Percentiles rank a stretch among this genome's conserved stretches.
phyloP scores from a whole-genome alignment of 2,113 vertebrate species.

The Trinectes maculatus region DNA sequence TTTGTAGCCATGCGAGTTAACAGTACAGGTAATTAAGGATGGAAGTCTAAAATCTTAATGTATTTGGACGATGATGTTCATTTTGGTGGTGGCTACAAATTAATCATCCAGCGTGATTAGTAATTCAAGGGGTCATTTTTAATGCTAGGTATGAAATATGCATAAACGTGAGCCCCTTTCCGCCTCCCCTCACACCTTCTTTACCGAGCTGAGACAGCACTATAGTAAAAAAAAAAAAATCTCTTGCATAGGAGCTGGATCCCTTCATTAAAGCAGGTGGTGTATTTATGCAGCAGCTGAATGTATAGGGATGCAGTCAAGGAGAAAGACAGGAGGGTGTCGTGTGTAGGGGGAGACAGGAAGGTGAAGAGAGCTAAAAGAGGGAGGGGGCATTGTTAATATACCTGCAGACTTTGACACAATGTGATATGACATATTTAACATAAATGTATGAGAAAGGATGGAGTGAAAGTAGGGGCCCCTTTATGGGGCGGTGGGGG shows the following conservation, averaged over 20 bases:
- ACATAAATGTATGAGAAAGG: slow-evolving; percentile 84
- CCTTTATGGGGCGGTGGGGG: slow-evolving; percentile 26
- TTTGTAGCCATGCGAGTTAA: no score
- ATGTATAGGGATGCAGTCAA: slow-evolving; percentile 61
- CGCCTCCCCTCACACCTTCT: slow-evolving; percentile 53
- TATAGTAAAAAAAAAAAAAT: slow-evolving; percentile 77
- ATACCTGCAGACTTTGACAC: slow-evolving; percentile 79
- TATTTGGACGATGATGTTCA: slow-evolving; percentile 52
- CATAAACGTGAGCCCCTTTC: slow-evolving; percentile 76
- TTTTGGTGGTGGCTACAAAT: slow-evolving; percentile 43
- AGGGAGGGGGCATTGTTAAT: slow-evolving; percentile 56
- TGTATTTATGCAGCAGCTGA: slow-evolving; percentile 82
- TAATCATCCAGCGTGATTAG: slow-evolving; percentile 68
- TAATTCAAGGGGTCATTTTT: slow-evolving; percentile 72
- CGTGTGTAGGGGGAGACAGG: slow-evolving; percentile 8
- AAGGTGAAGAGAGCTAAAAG: slow-evolving; percentile 50
- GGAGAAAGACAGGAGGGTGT: slow-evolving; percentile 18
- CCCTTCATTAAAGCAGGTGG: slow-evolving; percentile 83
- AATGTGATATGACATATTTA: slow-evolving; percentile 88
- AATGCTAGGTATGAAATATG: slow-evolving; percentile 80
- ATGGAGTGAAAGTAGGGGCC: slow-evolving; percentile 64
- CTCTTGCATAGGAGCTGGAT: slow-evolving; percentile 76
- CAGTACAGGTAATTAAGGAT: slow-evolving; percentile 39
- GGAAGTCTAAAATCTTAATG: slow-evolving; percentile 37
- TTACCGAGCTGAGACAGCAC: slow-evolving; percentile 83